Evolutionary conservation across 2,113 vertebrate genomes (phyloP), one percentile per base, ranked within the genome.

Genomic region (Chionomys nivalis): DNA sequence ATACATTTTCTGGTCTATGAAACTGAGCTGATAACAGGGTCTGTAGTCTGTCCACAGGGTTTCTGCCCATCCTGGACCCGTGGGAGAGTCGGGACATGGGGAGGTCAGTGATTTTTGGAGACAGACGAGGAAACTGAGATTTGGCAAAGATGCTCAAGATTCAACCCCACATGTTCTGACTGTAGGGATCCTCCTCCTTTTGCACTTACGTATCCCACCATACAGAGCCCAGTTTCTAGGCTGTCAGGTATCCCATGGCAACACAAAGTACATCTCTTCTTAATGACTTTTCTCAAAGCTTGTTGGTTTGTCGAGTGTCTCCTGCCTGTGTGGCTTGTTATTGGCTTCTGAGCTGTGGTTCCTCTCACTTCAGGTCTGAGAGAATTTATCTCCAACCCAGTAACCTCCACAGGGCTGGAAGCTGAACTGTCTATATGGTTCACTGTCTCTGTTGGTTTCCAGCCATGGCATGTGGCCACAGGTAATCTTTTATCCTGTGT

Each of bases 141-240:
- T 70, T 42, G 65, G 2, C 42, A 7, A 7, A 28, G 47, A 17
- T 0, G 31, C 8, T 31, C 66, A 12, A 31, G 31, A 4, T n/a
- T 49, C 85, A 77, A 13, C 55, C 8, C 28, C 79, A n/a, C 19
- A 65, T 36, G 6, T 13, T 6, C 31, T 0, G 2, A 26, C 78
- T 39, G n/a, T 55, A 55, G 36, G 0, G 26, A 2, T 75, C 21
- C 13, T n/a, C 31, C 23, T 39, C 52, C 26, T 65, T 11, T 92
- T 7, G 3, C 36, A 1, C 13, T 1, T 8, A 0, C 4, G 24
- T 72, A 44, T 47, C 47, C 7, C 7, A 10, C 44, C 2, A 0
- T 1, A 1, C 1, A 9, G 36, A 33, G 42, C 66, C 47, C 3
- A 2, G 1, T 19, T 61, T 90, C 79, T 68, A 42, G 88, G 28